A percentile compares a stretch with the other conserved stretches of the same genome.
Evolutionary conservation across 2,797 vertebrate genomes (phyloP).

Genomic region (Petrocephalus schoutedeni): DNA sequence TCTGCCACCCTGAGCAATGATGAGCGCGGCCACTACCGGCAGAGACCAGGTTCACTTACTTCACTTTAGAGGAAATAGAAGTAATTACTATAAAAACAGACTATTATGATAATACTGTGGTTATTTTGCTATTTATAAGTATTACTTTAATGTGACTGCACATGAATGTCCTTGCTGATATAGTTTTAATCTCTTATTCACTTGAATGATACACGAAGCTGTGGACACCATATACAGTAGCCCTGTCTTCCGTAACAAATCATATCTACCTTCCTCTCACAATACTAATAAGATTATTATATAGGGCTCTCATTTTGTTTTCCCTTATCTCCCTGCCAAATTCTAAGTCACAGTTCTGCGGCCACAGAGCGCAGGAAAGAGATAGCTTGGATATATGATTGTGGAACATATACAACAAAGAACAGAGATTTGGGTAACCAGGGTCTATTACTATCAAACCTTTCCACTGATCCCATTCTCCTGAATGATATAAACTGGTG

Average conservation of each 20-base stretch:
- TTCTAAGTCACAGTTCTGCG: neutral
- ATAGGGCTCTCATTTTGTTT: neutral
- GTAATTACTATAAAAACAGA: neutral
- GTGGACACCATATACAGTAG: neutral
- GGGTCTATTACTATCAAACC: neutral
- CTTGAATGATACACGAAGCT: neutral
- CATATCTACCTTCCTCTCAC: neutral
- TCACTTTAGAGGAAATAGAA: neutral
- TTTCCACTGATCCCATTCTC: neutral
- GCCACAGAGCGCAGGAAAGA: neutral
- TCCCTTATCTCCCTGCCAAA: neutral
- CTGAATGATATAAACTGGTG: neutral
- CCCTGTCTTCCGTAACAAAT: neutral
- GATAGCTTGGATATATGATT: neutral
- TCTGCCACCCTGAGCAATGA: neutral
- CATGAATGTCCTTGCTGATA: neutral
- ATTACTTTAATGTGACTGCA: neutral
- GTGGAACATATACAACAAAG: neutral
- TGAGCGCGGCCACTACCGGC: neutral
- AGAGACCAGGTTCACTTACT: neutral
- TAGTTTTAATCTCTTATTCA: slow-evolving; percentile 6
- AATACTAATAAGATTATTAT: neutral
- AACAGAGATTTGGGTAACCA: neutral
- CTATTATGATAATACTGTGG: neutral
- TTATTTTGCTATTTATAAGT: neutral